Conservation (phyloP, 2,113 vertebrate genomes). For the Microcebus lehilahytsara region DNA sequence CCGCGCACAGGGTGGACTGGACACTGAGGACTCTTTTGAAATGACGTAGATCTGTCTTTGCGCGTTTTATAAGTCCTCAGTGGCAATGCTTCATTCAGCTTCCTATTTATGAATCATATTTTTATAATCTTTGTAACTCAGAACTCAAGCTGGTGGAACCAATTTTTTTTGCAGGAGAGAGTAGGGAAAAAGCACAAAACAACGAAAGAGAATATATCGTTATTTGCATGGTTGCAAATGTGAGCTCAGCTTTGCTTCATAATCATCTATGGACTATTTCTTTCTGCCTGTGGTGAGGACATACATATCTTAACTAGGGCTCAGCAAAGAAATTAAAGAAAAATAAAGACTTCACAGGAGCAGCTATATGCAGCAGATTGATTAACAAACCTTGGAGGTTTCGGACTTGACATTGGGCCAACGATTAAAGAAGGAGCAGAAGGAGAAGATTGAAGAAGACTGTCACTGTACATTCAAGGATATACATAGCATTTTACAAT, state of each 20-base stretch:
- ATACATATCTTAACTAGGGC: neutral
- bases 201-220: neutral
- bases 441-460: neutral
- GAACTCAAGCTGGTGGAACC: neutral
- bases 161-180: neutral
- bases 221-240: constrained; percentile 36
- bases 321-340: neutral
- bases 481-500: neutral
- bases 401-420: too few relatives aligned
- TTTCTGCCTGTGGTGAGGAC: neutral
- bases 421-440: too few relatives aligned
- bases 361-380: neutral
- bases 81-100: neutral
- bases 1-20: too few relatives aligned
- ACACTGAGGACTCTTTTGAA: neutral
- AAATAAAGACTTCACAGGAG: neutral
- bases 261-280: neutral
- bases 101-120: neutral
- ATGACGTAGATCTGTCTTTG: neutral
- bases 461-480: neutral
- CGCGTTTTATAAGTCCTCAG: neutral
- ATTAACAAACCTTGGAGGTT: neutral
- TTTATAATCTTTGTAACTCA: neutral
- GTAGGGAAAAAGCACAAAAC: neutral
- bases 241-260: neutral